These are phyloP conservation scores for Sarcophaga rosellei DNA, from an alignment of 2,888 invertebrate genomes.

Conservation along the genomic window DNA sequence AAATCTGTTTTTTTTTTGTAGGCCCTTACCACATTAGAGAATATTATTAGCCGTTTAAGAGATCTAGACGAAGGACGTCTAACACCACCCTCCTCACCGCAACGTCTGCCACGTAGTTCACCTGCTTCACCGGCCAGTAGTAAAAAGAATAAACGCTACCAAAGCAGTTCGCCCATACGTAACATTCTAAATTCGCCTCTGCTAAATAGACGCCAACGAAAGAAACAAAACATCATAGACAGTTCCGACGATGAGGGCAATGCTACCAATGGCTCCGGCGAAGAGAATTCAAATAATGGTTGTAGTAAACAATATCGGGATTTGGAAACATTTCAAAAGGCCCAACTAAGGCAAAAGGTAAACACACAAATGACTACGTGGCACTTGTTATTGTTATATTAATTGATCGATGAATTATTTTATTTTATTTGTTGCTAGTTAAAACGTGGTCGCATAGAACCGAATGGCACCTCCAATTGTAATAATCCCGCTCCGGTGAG, in stretches of 20 bases:
- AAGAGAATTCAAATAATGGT: constrained; percentile 80
- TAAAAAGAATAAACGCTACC: constrained; percentile 88
- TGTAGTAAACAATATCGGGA: constrained; percentile 90
- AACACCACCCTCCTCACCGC: constrained; percentile 82
- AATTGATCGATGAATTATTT: not conserved
- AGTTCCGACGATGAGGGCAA: constrained; percentile 91
- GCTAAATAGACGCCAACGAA: constrained; percentile 87
- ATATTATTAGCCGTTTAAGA: constrained; percentile 83
- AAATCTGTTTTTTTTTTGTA: constrained; percentile 71
- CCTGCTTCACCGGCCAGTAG: constrained; percentile 88
- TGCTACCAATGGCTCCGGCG: constrained; percentile 83
- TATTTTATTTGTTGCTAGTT: constrained; percentile 82
- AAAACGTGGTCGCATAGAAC: constrained; percentile 86
- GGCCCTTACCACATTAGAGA: constrained; percentile 84
- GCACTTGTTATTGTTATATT: not conserved
- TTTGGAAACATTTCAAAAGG: constrained; percentile 95
- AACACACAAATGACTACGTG: not conserved
- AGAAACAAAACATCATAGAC: constrained; percentile 87
- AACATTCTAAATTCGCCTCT: constrained; percentile 93
- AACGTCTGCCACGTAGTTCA: constrained; percentile 88
- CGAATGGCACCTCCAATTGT: constrained; percentile 81
- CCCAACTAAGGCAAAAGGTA: constrained; percentile 95
- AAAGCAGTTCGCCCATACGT: constrained; percentile 90
- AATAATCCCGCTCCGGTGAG: constrained; percentile 83
- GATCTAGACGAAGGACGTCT: constrained; percentile 82